Evolutionary conservation across 1,140 invertebrate species (phyloP).

Genomic region (Microplitis demolitor): DNA sequence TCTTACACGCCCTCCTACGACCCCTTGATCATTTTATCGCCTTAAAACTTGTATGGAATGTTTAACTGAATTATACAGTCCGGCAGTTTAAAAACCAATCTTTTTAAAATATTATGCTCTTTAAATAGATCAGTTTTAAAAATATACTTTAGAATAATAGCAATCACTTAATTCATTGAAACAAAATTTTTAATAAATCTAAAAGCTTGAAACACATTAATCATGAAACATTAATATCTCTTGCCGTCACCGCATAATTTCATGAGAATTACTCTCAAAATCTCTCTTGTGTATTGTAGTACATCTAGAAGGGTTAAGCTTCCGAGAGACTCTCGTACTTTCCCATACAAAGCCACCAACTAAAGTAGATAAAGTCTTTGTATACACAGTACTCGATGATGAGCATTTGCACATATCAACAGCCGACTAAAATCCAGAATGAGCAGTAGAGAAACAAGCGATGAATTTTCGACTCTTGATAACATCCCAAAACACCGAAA

Average conservation of each 20-base stretch:
- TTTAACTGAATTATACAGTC: conserved; percentile 6
- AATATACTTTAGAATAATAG: no score
- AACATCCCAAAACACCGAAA: neutral
- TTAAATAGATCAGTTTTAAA: no score
- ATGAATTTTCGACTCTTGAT: conserved; percentile 5
- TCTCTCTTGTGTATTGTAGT: neutral
- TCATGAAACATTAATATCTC: no score
- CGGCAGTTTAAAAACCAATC: no score
- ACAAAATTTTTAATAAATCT: no score
- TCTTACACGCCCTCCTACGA: neutral
- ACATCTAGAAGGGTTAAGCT: conserved; percentile 4
- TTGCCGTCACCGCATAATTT: no score
- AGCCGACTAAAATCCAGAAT: neutral
- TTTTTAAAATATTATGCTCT: no score
- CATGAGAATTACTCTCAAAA: neutral
- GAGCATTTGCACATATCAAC: neutral
- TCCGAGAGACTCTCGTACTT: neutral
- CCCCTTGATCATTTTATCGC: conserved; percentile 29
- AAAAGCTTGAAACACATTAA: no score
- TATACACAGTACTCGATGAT: neutral
- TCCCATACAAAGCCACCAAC: neutral
- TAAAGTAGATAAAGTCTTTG: conserved; percentile 20
- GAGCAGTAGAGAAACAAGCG: neutral
- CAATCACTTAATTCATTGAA: no score
- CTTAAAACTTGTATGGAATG: conserved; percentile 10